These are phyloP conservation scores for Tokudaia tokunoshimensis DNA, from an alignment of 2,797 vertebrate genomes.

Conservation along the genomic window DNA sequence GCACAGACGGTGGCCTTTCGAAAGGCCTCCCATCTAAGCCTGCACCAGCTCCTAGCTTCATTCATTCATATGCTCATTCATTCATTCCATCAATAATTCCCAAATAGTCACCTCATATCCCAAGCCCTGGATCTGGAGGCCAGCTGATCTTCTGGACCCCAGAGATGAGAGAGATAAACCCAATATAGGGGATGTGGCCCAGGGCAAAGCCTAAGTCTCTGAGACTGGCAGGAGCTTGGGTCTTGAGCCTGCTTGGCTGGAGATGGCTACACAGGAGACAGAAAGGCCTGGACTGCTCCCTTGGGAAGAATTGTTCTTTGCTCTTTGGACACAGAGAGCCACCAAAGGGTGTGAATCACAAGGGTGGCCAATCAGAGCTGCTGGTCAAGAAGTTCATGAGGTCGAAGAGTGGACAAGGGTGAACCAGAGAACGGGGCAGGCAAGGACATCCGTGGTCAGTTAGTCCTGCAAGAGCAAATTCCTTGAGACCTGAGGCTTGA, in stretches of 20 bases:
- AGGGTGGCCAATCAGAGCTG: not conserved
- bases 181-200: rapidly evolving
- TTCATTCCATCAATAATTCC: not conserved
- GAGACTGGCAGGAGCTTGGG: no score
- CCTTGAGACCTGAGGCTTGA: no score
- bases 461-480: not conserved
- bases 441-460: not conserved
- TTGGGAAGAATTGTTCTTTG: not conserved
- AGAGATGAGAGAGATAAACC: not conserved
- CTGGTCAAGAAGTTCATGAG: not conserved
- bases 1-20: not conserved
- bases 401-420: not conserved
- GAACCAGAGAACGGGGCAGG: not conserved
- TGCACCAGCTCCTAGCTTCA: not conserved
- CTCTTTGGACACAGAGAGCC: not conserved
- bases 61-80: not conserved
- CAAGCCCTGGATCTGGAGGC: not conserved
- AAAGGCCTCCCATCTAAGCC: not conserved
- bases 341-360: not conserved
- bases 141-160: not conserved
- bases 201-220: not conserved
- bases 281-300: rapidly evolving
- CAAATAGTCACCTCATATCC: not conserved
- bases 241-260: not conserved
- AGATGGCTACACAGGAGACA: not conserved